Percentiles rank a stretch among this genome's conserved stretches.
phyloP scores from a whole-genome alignment of 2,888 invertebrate genomes.

The Ophonus ardosiacus region DNA sequence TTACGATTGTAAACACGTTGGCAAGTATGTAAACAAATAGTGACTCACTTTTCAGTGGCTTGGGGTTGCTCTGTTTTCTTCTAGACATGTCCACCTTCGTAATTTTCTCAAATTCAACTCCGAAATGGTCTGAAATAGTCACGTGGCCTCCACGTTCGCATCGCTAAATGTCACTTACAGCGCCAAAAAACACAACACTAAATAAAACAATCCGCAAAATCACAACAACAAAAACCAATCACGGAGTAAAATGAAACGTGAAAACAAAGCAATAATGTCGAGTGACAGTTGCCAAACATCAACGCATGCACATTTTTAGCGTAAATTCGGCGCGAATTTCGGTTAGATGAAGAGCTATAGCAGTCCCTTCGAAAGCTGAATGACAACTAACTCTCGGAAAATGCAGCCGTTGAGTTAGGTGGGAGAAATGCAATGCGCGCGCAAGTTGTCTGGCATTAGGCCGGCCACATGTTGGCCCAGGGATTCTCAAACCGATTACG shows the following conservation, averaged over 20 bases:
- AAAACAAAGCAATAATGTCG: background rate
- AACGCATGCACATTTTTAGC: conserved; percentile 51
- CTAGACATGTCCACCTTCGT: conserved; percentile 85
- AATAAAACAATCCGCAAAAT: conserved; percentile 41
- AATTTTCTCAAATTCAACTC: conserved; percentile 57
- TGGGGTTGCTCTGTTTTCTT: conserved; percentile 97
- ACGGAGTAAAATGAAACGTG: conserved; percentile 10
- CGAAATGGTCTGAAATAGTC: conserved; percentile 51
- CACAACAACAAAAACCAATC: conserved; percentile 44
- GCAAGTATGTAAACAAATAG: conserved; percentile 1
- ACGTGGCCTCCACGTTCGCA: conserved; percentile 53
- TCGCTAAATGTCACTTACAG: conserved; percentile 47
- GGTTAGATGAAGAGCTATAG: conserved; percentile 1
- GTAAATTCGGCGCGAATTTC: conserved; percentile 47
- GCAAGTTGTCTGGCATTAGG: conserved; percentile 23
- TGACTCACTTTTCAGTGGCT: conserved; percentile 95
- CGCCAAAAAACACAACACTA: conserved; percentile 55
- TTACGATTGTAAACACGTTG: background rate
- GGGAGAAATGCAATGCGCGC: conserved; percentile 38
- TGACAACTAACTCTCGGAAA: conserved; percentile 47
- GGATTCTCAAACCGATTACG: background rate
- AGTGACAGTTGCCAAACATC: conserved; percentile 23
- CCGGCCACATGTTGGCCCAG: conserved; percentile 33
- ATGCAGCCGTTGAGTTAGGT: background rate
- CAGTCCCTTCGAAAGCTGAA: conserved; percentile 17